phyloP scores from a whole-genome alignment of 1,140 invertebrate species.

The Ericerus pela region DNA sequence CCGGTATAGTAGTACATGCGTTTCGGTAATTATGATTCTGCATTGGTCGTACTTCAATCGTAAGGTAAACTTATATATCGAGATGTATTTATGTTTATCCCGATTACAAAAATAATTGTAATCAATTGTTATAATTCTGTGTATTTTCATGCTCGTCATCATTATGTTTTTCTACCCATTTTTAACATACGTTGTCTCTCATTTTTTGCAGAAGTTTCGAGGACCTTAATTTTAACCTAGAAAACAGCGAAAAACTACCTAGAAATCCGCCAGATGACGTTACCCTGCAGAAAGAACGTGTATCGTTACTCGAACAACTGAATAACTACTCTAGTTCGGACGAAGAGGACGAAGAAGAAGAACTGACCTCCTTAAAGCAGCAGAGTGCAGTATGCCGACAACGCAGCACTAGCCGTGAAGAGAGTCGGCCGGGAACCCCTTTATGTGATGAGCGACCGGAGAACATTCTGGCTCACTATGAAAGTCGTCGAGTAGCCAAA shows the following conservation, averaged over 20 bases:
- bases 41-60: too few relatives aligned
- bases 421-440: constrained; percentile 63
- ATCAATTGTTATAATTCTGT: too few relatives aligned
- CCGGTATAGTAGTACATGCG: too few relatives aligned
- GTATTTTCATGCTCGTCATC: too few relatives aligned
- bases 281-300: constrained; percentile 52
- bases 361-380: constrained; percentile 24
- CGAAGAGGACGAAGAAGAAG: constrained; percentile 25
- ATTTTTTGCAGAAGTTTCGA: constrained; percentile 24
- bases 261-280: constrained; percentile 40
- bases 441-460: constrained; percentile 68
- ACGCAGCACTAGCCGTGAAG: constrained; percentile 33
- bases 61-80: too few relatives aligned
- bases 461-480: constrained; percentile 45
- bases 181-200: constrained; percentile 8
- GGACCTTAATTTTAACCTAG: constrained; percentile 17
- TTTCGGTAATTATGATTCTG: too few relatives aligned
- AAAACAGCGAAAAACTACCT: constrained; percentile 15
- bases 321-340: constrained; percentile 56
- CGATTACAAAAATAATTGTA: too few relatives aligned
- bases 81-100: too few relatives aligned
- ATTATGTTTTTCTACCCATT: too few relatives aligned
- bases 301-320: constrained; percentile 49
- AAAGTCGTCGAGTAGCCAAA: constrained; percentile 46
- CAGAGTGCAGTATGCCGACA: constrained; percentile 32